Evolutionary conservation across 2,113 vertebrate genomes (phyloP), one percentile per base, ranked within the genome.

Genomic region (Mugil cephalus): DNA sequence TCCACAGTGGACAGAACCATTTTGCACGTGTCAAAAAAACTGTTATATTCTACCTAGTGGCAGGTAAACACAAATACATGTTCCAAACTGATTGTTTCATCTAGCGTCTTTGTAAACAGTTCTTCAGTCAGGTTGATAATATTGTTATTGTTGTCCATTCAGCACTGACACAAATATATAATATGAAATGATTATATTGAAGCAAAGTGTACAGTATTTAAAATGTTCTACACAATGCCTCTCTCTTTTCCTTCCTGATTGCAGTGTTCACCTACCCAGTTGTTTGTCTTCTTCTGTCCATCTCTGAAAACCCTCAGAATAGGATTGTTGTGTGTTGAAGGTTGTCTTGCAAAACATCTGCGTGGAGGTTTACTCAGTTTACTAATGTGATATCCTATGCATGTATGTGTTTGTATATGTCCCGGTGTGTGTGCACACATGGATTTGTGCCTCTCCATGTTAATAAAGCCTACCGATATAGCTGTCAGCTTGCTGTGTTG

Each of bases 401-500:
- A 64, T 56, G 35, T 70, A 46, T 59, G 48, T 56, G 58, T 62
- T 4, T 69, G 61, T 68, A n/a, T 38, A 55, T 50, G 50, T 70
- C 35, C 4, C 12, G 42, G 59, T 61, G 17, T 74, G 67, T 66
- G 66, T 58, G 60, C 36, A 52, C 1, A 14, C 34, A 51, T 50
- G 62, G 66, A 77, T 81, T 47, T 82, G 74, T 53, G 68, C 66
- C 77, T 91, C 75, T 89, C 86, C 70, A 74, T 91, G 90, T 89
- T 90, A 91, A 90, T 93, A 90, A 92, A 90, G 85, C 82, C 90
- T 47, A 75, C 74, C 86, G 87, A 93, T 88, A 92, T 82, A 92
- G 87, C 88, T 82, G 91, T 92, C 92, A 92, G 87, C 85, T 86
- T 74, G 79, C 79, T 66, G 77, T 87, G 88, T 90, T 93, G 88